Base-by-base conservation (phyloP, 2,113 vertebrate genomes). In the Columba livia region DNA sequence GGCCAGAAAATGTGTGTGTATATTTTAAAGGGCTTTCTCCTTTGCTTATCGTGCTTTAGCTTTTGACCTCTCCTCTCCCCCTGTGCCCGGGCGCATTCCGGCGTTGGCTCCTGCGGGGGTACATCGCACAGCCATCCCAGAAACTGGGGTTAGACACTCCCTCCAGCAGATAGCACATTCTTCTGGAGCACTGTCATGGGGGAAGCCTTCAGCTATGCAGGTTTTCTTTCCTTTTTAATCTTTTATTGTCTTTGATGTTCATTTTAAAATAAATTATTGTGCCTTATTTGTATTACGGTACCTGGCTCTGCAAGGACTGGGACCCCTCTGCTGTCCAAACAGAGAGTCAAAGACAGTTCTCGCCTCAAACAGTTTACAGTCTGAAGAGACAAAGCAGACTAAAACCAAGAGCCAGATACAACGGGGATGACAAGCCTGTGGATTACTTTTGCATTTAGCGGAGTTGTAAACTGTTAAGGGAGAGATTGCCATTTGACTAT, bases 331-430 rank as follows among this genome's bases (percentile, higher is more conserved):
- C 93, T 95, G 88, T 97, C 93, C 85, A 95, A 97, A 96, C 89
- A 93, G n/a, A 87, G 81, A 95, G 64, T 94, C 91, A 93, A 75
- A 96, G 89, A 95, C 87, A 95, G 85, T 85, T 93, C 94, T 92
- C 92, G 79, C 74, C 85, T 94, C 79, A 91, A 95, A 96, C 62
- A 88, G 71, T 96, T 96, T 95, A 97, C 89, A 85, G 5, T 85
- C 62, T 57, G 75, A 93, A 95, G 93, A 97, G 88, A 93, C 88
- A 95, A 97, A 95, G 85, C 91, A 95, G 94, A 96, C 60, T 66
- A 89, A 96, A 94, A 8, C 50, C 64, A 77, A 95, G 81, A 95
- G 81, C 89, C 94, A 96, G 85, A 96, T 89, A 95, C 81, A 88
- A 88, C 3, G 21, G 51, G 75, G 85, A 82, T 91, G 71, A 95